Conservation (phyloP, 1,140 invertebrate species). For the Lysiphlebus fabarum region DNA sequence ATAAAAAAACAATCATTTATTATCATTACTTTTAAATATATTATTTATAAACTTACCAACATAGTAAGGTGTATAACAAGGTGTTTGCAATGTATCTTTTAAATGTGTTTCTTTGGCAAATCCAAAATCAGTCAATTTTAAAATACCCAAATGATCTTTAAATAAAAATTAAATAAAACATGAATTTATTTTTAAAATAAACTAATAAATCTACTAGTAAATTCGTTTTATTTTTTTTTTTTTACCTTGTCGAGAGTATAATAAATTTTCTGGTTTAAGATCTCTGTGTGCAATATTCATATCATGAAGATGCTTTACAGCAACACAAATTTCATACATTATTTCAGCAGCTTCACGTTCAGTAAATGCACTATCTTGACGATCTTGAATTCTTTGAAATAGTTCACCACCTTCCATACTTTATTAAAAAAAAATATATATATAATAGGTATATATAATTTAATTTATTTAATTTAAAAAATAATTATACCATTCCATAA, state of each 20-base stretch:
- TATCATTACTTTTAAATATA: not conserved
- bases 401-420: constrained; percentile 97
- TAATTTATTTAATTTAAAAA: constrained; percentile 16
- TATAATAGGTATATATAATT: no score
- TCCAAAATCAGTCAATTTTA: constrained; percentile 99
- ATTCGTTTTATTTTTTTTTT: no score
- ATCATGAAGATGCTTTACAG: constrained; percentile 92
- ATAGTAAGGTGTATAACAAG: constrained; percentile 98
- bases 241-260: constrained; percentile 70
- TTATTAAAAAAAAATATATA: no score
- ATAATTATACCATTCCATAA: constrained; percentile 89
- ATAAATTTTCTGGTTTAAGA: constrained; percentile 89
- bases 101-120: constrained; percentile 95
- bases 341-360: constrained; percentile 91
- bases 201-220: no score
- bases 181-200: not conserved
- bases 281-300: constrained; percentile 96
- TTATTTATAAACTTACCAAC: constrained; percentile 65
- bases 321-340: constrained; percentile 93
- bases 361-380: constrained; percentile 89
- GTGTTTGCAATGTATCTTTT: constrained; percentile 89
- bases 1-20: no score
- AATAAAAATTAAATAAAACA: constrained; percentile 25
- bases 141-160: constrained; percentile 66
- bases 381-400: constrained; percentile 93